A percentile compares a stretch with the other conserved stretches of the same genome.
These are phyloP conservation scores for Ricordea florida DNA, from an alignment of 92 coral and sea anemone genomes.

Conservation along the genomic window DNA sequence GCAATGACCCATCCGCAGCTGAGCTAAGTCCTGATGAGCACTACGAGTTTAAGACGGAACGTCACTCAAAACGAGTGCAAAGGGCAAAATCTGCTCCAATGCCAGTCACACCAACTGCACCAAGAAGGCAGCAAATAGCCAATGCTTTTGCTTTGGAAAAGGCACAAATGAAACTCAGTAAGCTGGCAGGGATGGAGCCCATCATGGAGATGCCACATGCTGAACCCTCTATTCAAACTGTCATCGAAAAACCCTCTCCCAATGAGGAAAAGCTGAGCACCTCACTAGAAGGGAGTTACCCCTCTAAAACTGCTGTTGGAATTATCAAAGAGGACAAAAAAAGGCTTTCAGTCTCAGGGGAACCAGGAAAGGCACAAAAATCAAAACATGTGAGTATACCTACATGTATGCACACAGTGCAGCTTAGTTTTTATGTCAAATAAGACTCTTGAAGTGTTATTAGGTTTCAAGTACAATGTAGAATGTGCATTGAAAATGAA, in stretches of 20 bases:
- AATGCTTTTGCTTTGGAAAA: slow-evolving; percentile 74
- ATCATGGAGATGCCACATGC: slow-evolving; percentile 78
- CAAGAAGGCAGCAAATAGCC: slow-evolving; percentile 53
- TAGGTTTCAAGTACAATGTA: too few species aligned
- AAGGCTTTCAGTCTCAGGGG: slow-evolving; percentile 30
- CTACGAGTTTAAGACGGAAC: slow-evolving; percentile 55
- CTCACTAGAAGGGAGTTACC: slow-evolving; percentile 27
- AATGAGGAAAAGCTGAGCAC: slow-evolving; percentile 25
- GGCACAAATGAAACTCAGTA: slow-evolving; percentile 77
- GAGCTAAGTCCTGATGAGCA: slow-evolving; percentile 68
- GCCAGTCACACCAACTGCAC: slow-evolving; percentile 61
- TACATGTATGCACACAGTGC: too few species aligned
- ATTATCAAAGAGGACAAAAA: slow-evolving; percentile 39
- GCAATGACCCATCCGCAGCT: slow-evolving; percentile 43
- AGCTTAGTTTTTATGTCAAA: neutral
- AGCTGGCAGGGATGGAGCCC: slow-evolving; percentile 91
- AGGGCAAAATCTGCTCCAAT: slow-evolving; percentile 65
- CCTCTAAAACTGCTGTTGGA: slow-evolving; percentile 29
- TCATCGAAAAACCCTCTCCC: slow-evolving; percentile 56
- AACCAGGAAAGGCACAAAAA: slow-evolving; percentile 53
- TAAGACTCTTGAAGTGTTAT: neutral
- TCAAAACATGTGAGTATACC: slow-evolving; percentile 73
- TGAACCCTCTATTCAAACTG: slow-evolving; percentile 28
- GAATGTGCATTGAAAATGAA: too few species aligned
- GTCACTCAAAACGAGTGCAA: slow-evolving; percentile 33